Evolutionary conservation across 2,113 vertebrate genomes (phyloP).

Genomic region (Phalacrocorax carbo): DNA sequence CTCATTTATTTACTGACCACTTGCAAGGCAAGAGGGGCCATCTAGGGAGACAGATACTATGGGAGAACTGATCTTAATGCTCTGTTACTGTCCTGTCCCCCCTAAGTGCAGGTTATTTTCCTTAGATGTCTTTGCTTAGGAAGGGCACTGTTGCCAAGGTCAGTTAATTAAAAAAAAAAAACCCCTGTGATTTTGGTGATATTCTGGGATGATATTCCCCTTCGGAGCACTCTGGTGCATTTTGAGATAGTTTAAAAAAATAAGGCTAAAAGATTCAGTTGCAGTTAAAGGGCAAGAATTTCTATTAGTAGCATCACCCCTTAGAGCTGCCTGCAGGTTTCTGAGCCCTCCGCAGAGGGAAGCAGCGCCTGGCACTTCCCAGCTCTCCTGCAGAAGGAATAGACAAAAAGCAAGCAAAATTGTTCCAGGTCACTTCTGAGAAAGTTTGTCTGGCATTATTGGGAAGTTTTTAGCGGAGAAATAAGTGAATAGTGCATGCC

Average conservation of each 20-base stretch:
- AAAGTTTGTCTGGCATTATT: neutral
- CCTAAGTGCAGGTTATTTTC: neutral
- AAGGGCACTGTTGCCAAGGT: neutral
- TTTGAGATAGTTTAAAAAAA: neutral
- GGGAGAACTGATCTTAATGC: too few relatives aligned
- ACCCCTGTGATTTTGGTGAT: neutral
- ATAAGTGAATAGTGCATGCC: too few relatives aligned
- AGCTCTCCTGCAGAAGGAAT: neutral
- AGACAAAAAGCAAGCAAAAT: neutral
- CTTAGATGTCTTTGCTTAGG: neutral
- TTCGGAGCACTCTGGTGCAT: neutral
- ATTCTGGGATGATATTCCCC: neutral
- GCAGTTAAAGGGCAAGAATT: neutral
- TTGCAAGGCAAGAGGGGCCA: neutral
- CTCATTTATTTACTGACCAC: neutral
- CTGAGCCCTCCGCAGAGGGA: neutral
- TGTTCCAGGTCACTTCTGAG: neutral
- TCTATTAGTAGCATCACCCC: too few relatives aligned
- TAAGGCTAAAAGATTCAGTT: neutral
- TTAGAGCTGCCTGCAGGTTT: neutral
- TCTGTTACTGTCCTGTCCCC: neutral
- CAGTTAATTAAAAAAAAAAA: neutral
- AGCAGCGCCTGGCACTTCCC: neutral
- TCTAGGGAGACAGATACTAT: neutral
- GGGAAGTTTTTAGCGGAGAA: neutral